Evolutionary conservation across 2,113 vertebrate genomes (phyloP).

Genomic region (Python bivittatus): DNA sequence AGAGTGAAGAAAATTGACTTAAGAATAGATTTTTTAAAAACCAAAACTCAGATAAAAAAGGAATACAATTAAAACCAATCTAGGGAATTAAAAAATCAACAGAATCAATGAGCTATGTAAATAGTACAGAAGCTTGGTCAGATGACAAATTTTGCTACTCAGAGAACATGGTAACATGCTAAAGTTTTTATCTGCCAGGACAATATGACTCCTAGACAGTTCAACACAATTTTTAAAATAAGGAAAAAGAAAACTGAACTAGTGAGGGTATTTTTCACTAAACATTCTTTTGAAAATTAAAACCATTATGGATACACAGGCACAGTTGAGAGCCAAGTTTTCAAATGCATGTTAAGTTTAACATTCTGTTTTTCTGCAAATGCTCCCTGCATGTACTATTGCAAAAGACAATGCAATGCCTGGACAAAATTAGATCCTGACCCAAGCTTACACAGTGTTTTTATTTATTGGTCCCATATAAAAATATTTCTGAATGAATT

Average conservation of each 20-base stretch:
- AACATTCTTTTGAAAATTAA: slow-evolving; percentile 26
- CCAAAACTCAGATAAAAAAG: neutral
- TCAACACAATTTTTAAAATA: neutral
- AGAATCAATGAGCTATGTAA: slow-evolving; percentile 4
- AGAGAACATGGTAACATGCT: neutral
- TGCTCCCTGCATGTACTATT: neutral
- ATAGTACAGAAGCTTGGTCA: neutral
- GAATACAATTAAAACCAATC: neutral
- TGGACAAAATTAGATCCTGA: slow-evolving; percentile 10
- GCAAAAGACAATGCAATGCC: neutral
- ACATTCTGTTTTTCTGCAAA: slow-evolving; percentile 27
- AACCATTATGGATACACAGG: slow-evolving; percentile 5
- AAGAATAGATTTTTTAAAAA: neutral
- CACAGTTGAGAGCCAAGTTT: neutral
- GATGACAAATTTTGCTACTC: neutral
- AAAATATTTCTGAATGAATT: neutral
- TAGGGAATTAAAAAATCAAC: slow-evolving; percentile 7
- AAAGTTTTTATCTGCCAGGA: neutral
- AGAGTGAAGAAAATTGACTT: neutral
- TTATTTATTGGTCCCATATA: slow-evolving; percentile 28
- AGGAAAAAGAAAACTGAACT: neutral
- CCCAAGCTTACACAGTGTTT: neutral
- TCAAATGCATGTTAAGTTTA: slow-evolving; percentile 6
- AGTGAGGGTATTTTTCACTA: neutral
- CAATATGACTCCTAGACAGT: neutral